Percentiles rank a stretch among this genome's conserved stretches.
Evolutionary conservation across 2,113 vertebrate genomes (phyloP).

Genomic region (Coptodon bakossiorum): DNA sequence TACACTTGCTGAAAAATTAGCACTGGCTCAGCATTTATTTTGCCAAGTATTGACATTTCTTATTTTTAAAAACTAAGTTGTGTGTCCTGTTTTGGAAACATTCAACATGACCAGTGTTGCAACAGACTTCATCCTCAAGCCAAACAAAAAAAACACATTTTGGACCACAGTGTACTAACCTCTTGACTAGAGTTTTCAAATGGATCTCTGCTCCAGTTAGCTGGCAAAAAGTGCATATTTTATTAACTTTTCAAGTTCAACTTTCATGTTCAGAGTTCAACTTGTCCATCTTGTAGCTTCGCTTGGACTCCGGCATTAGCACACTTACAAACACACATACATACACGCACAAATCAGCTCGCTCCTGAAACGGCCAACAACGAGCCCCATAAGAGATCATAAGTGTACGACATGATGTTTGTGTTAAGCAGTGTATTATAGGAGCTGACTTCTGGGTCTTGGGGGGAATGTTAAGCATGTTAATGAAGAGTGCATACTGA

Average conservation of each 20-base stretch:
- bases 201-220: not conserved
- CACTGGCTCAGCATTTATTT: not conserved
- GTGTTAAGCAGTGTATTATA: conserved; percentile 48
- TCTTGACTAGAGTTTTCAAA: not conserved
- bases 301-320: not conserved
- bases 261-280: not conserved
- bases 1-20: not conserved
- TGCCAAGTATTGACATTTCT: not conserved
- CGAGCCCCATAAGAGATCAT: conserved; percentile 31
- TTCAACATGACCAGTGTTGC: conserved; percentile 14
- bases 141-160: not conserved
- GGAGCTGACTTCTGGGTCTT: conserved; percentile 49
- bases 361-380: conserved; percentile 33
- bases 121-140: not conserved
- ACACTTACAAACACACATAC: not conserved
- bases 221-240: not conserved
- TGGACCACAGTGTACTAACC: not conserved
- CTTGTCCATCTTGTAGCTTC: not conserved
- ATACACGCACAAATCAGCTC: not conserved
- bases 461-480: conserved; percentile 55
- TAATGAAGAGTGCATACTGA: conserved; percentile 59
- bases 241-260: not conserved
- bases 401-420: conserved; percentile 56
- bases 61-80: not conserved
- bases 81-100: not conserved